Evolutionary conservation across 1,140 invertebrate genomes (phyloP).

Genomic region (Wiebesia pumilae): DNA sequence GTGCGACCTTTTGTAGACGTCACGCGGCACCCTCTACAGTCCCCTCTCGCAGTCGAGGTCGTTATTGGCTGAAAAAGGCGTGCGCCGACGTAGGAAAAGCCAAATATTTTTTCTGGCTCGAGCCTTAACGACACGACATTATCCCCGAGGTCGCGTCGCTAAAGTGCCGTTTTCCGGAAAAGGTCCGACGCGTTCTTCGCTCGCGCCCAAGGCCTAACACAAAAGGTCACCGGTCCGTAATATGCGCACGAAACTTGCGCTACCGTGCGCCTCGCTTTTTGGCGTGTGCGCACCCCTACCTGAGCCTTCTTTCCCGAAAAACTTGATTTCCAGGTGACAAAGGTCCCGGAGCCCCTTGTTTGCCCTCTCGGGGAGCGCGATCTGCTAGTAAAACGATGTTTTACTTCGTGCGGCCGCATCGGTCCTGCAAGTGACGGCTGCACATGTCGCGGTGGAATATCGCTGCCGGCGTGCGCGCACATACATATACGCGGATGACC

Average conservation of each 20-base stretch:
- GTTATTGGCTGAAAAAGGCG: background rate
- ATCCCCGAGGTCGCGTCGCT: constrained; percentile 18
- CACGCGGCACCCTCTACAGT: background rate
- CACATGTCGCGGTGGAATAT: background rate
- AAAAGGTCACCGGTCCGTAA: background rate
- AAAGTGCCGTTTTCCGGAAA: background rate
- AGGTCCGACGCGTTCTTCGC: background rate
- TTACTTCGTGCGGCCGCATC: too few species aligned
- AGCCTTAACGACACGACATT: constrained; percentile 36
- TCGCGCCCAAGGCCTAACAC: background rate
- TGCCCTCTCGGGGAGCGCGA: background rate
- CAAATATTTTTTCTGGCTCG: constrained; percentile 31
- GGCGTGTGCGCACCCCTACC: background rate
- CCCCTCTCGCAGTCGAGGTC: background rate
- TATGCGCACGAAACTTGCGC: constrained; percentile 31
- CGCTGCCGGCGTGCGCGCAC: background rate
- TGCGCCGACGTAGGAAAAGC: constrained; percentile 39
- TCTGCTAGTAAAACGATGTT: too few species aligned
- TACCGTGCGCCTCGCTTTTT: background rate
- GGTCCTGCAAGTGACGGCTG: background rate
- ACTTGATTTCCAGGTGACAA: background rate
- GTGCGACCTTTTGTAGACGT: background rate
- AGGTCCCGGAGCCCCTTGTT: background rate
- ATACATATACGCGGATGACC: background rate
- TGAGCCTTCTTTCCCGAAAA: constrained; percentile 4